Base-by-base conservation (phyloP, 2,888 invertebrate genomes). In the Stenoptilia bipunctidactyla region DNA sequence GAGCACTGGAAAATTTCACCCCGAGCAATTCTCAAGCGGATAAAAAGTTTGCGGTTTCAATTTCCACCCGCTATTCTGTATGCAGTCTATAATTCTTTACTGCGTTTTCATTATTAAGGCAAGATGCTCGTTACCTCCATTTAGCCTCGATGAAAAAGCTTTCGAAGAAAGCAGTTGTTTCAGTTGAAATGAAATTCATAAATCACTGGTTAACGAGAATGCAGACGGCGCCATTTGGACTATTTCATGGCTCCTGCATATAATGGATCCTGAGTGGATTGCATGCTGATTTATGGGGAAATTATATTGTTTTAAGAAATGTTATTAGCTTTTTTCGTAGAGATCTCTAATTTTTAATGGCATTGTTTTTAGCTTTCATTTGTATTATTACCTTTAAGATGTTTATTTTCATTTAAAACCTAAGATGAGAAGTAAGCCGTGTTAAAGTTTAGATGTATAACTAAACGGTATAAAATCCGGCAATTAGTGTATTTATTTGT, bases 171-270 rank as follows among this genome's bases (percentile, higher is more conserved):
- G 50, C 58, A 56, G 62, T 73, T 71, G 70, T 70, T 68, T 60
- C 62, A 65, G 58, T 56, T 62, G 56, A 63, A 75, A 76, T 76
- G 66, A 71, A 70, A 70, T 60, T 64, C 70, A 71, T 77, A 74
- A 77, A 75, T 77, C 75, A 74, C 55, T 48, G 47, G 51, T 55
- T 55, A 58, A 56, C 53, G 63, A 60, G 66, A 63, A 62, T 58
- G 65, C 58, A 64, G 63, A 58, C 57, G 61, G 64, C 55, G 61
- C 61, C 64, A 45, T 61, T 66, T 55, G 61, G 61, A 65, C 64
- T 67, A 65, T 63, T 66, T 65, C 60, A 60, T 65, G 57, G 58
- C 47, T 48, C 56, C 47, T 58, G 63, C 56, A 63, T 66, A 56
- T 58, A 58, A 56, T 56, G 50, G 46, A 51, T 53, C 43, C 47